Conservation (phyloP, 2,888 invertebrate species). For the Julus scanicus region DNA sequence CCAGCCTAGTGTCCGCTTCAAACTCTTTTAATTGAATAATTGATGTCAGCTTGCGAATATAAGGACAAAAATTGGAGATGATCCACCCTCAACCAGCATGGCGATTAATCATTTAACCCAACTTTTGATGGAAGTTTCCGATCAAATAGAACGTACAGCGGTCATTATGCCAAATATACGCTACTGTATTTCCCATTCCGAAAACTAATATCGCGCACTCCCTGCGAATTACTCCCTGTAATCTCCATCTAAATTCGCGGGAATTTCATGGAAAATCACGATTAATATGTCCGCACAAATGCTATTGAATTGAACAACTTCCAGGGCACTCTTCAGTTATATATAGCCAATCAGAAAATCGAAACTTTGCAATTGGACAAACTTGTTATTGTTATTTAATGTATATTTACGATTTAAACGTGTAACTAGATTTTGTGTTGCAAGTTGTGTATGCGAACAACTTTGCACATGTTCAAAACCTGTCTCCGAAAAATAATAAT, state of each 20-base stretch:
- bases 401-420: background rate
- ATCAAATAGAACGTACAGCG: constrained; percentile 34
- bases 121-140: constrained; percentile 54
- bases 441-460: background rate
- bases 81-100: constrained; percentile 7
- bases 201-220: background rate
- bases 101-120: constrained; percentile 52
- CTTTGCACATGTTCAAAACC: background rate
- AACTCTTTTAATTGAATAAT: constrained; percentile 52
- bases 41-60: constrained; percentile 52
- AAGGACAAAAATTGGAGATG: constrained; percentile 42
- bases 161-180: constrained; percentile 18
- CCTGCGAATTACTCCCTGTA: background rate
- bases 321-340: background rate
- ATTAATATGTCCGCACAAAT: constrained; percentile 28
- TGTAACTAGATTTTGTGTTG: background rate
- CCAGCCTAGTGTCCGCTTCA: constrained; percentile 51
- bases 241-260: background rate
- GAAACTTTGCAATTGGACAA: background rate
- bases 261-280: constrained; percentile 17
- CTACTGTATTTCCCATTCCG: background rate
- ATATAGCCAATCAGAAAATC: background rate
- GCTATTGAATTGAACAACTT: background rate
- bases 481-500: no score
- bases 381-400: background rate